phyloP scores from a whole-genome alignment of 2,888 invertebrate genomes.

The Sicus ferrugineus region DNA sequence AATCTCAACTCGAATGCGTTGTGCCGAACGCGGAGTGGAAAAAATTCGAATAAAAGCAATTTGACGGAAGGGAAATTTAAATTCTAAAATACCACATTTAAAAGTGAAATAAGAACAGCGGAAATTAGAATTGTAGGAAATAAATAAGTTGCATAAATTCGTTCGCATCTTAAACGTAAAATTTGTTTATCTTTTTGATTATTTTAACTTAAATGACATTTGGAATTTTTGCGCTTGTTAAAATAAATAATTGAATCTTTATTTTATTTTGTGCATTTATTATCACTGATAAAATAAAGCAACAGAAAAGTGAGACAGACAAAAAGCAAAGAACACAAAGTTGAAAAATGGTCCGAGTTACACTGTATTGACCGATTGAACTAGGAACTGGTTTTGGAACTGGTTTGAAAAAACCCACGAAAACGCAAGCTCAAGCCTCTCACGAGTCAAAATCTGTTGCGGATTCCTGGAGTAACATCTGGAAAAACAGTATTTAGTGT shows the following conservation, averaged over 20 bases:
- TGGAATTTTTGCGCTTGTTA: slow-evolving; percentile 13
- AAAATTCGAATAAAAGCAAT: background rate
- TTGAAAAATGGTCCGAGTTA: background rate
- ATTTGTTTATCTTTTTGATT: background rate
- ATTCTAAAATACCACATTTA: background rate
- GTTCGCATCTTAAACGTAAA: background rate
- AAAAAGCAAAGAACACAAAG: background rate
- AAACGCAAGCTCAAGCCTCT: too few relatives aligned
- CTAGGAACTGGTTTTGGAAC: background rate
- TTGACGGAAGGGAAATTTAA: too few relatives aligned
- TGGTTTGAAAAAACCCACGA: background rate
- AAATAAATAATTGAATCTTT: slow-evolving; percentile 11
- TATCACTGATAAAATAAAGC: slow-evolving; percentile 26
- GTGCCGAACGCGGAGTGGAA: slow-evolving; percentile 10
- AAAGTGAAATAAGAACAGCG: background rate
- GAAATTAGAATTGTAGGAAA: background rate
- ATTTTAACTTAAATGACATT: background rate
- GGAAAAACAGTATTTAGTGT: background rate
- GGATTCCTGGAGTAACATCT: too few relatives aligned
- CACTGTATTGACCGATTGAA: background rate
- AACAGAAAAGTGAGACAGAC: slow-evolving; percentile 2
- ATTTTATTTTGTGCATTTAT: background rate
- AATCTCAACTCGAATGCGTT: slow-evolving; percentile 9
- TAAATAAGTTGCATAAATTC: background rate
- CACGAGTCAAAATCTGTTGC: too few relatives aligned